Evolutionary conservation across 2,888 invertebrate species (phyloP), one percentile per base, ranked within the genome.

Genomic region (Papilio demoleus): DNA sequence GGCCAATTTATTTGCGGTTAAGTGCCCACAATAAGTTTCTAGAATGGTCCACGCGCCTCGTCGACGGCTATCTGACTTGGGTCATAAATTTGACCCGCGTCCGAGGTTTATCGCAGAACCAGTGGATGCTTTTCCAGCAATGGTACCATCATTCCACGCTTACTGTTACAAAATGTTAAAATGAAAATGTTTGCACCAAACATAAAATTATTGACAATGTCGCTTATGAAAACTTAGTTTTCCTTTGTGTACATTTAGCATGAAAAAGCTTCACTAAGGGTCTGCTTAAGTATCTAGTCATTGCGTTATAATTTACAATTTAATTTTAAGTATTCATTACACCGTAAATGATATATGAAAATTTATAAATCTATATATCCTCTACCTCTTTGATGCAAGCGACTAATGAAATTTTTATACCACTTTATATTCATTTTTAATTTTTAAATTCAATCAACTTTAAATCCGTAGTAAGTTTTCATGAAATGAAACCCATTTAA

Each of bases 1-100:
- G 81, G 82, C 87, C 90, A 90, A 91, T 90, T 90, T 91, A 92
- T 91, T 90, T 88, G 90, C 86, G 88, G 90, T 89, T 90, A 91
- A 91, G 90, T 90, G 89, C 89, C 87, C 88, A 86, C 91, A 83
- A 90, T 92, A 92, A 88, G 90, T 92, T 92, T 89, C 89, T 88
- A 86, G 88, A 91, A 92, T 90, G 89, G 90, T 82, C 88, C 88
- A 86, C 86, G 85, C 89, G 87, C 84, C 83, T 81, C 86, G 82
- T 83, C 85, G 85, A 86, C 85, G 85, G 85, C 85, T 86, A 89
- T 86, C 84, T 82, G 88, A 65, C 68, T 68, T 65, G 47, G 19
- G 40, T 17, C 59, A 65, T 64, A 68, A 68, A 68, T 68, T 65
- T 64, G 42, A 38, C 63, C 63, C 58, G 47, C 58, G 73, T 66